Conservation (phyloP, 2,888 invertebrate species). For the Tetropium fuscum region DNA sequence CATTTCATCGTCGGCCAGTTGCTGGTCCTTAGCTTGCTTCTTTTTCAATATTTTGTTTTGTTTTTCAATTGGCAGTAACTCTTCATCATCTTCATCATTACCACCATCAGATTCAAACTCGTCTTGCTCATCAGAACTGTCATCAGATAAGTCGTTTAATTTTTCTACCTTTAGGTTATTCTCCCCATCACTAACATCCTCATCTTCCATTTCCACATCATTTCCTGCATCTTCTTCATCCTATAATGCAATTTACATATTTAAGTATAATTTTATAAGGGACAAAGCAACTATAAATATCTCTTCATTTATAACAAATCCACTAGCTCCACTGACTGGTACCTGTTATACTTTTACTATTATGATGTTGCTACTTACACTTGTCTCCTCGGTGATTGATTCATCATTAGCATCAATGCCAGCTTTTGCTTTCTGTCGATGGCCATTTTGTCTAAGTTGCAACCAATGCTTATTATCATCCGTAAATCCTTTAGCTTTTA, state of each 20-base stretch:
- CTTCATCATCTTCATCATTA: constrained; percentile 69
- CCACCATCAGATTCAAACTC: constrained; percentile 56
- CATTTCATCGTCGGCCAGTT: constrained; percentile 85
- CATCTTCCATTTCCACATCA: constrained; percentile 7
- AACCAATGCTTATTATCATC: constrained; percentile 82
- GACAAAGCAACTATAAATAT: too few relatives aligned
- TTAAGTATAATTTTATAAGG: too few relatives aligned
- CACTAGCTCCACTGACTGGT: too few relatives aligned
- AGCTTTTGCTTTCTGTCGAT: constrained; percentile 45
- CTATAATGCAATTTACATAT: too few relatives aligned
- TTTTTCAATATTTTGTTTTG: constrained; percentile 82
- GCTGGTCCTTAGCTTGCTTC: constrained; percentile 76
- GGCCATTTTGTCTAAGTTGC: constrained; percentile 71
- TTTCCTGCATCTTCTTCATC: constrained; percentile 13
- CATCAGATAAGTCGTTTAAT: constrained; percentile 60
- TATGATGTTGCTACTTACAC: constrained; percentile 54
- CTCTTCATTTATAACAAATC: too few relatives aligned
- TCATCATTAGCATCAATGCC: constrained; percentile 55
- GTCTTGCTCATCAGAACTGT: constrained; percentile 47
- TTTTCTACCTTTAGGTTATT: constrained; percentile 39
- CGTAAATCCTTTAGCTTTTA: constrained; percentile 69
- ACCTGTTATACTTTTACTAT: too few relatives aligned
- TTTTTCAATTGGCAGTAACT: constrained; percentile 88
- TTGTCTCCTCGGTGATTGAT: constrained; percentile 48
- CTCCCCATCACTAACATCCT: neutral